Evolutionary conservation across 2,888 invertebrate species (phyloP), one percentile per base, ranked within the genome.

Genomic region (Drosophila pseudotakahashii): DNA sequence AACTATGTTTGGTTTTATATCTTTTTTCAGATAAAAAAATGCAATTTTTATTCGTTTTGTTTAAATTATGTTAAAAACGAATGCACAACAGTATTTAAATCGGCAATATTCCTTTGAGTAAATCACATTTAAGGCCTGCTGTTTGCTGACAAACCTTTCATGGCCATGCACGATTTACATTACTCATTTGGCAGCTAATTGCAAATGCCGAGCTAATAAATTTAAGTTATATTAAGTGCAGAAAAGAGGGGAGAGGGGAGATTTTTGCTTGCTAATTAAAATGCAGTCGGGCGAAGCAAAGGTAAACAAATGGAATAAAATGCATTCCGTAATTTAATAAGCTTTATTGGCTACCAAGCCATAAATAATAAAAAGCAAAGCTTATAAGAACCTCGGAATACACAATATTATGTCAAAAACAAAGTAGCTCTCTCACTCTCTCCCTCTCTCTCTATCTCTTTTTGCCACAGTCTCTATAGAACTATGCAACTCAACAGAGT

Each of bases 181-280:
- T 61, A 60, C 44, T 37, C 61, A 60, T 61, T 61, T 45, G 61
- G 61, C 61, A 60, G 45, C 61, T 61, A 68, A 68, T 69, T 69
- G 69, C 67, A 58, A 58, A 50, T 69, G 50, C 58, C 44, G 58
- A 66, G 58, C 44, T 64, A 34, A 66, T 66, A 47, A 47, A 45
- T 52, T 66, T 34, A 55, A 67, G 32, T 36, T 39, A 37, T 67
- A 55, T 54, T 55, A 55, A 67, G 57, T 68, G 48, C 42, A 19
- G 19, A 19, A 19, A 19, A 19, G 57, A 10, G 14, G 7, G 54
- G 44, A 30, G 2, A n/a, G 64, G 9, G 37, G 30, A 58, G 10
- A 37, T 53, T 58, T 58, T 54, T 16, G 16, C 32, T 58, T 58
- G 64, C 78, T 82, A 82, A 79, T 79, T 79, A 82, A 79, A 82